These are phyloP conservation scores for Melanerpes aurifrons DNA, from an alignment of 2,113 vertebrate genomes.

Conservation along the genomic window DNA sequence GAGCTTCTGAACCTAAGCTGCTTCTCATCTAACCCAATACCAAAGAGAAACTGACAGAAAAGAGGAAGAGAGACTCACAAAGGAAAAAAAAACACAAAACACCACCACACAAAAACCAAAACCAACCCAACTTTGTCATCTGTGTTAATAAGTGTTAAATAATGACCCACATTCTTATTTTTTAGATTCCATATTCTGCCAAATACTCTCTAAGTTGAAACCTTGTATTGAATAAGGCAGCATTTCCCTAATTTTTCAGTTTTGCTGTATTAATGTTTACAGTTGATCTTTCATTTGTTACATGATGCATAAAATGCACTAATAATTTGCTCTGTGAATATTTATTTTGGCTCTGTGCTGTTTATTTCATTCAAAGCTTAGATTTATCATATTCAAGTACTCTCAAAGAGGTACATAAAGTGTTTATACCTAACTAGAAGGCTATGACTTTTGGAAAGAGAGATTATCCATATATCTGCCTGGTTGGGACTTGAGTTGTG, in stretches of 20 bases:
- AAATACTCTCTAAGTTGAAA: neutral
- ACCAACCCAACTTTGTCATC: no score
- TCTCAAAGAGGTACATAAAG: neutral
- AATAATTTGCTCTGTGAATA: neutral
- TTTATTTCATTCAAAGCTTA: neutral
- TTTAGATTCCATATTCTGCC: neutral
- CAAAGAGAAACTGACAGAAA: neutral
- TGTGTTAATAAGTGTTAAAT: neutral
- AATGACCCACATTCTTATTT: no score
- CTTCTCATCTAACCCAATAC: neutral
- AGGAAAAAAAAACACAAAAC: no score
- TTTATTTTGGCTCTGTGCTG: neutral
- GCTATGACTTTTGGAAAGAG: neutral
- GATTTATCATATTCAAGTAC: neutral
- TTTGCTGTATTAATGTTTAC: neutral
- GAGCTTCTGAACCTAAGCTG: neutral
- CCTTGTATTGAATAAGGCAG: neutral
- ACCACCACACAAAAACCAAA: no score
- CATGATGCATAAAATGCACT: neutral
- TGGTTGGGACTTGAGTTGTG: neutral
- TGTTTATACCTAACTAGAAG: neutral
- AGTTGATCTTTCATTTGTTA: neutral
- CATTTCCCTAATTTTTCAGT: neutral
- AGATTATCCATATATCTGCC: accelerated
- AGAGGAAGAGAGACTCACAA: neutral